phyloP scores from a whole-genome alignment of 2,113 vertebrate species.

The Xenopus borealis region DNA sequence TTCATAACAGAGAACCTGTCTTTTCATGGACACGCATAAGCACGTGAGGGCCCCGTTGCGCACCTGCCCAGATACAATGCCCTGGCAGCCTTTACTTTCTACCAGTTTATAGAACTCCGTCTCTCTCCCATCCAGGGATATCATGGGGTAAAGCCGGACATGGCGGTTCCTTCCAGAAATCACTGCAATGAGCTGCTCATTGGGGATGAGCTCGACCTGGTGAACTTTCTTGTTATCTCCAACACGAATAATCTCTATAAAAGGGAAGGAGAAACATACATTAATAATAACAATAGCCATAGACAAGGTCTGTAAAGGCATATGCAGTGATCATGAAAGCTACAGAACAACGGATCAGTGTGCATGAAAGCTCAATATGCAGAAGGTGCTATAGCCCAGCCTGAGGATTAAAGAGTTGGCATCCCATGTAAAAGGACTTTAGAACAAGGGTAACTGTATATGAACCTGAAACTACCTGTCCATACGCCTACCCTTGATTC shows the following conservation, averaged over 20 bases:
- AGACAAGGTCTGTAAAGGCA: no score
- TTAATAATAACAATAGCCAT: no score
- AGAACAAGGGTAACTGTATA: no score
- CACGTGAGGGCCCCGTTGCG: conserved; percentile 81
- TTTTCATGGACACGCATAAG: conserved; percentile 94
- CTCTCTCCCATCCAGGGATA: conserved; percentile 88
- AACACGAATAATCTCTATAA: conserved; percentile 89
- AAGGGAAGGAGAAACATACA: neutral
- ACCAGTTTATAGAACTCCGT: conserved; percentile 87
- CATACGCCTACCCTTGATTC: no score
- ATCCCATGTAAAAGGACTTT: no score
- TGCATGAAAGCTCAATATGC: no score
- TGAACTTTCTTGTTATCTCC: conserved; percentile 97
- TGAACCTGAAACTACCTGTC: no score
- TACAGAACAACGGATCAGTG: no score
- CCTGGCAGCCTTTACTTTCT: conserved; percentile 92
- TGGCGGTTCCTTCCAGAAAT: conserved; percentile 97
- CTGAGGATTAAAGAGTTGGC: no score
- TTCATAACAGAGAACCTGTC: conserved; percentile 92
- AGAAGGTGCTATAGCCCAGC: no score
- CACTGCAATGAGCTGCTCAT: conserved; percentile 90
- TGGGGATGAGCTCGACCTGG: conserved; percentile 88
- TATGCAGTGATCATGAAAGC: no score
- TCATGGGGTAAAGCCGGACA: conserved; percentile 86
- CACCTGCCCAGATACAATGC: conserved; percentile 79